phyloP scores from a whole-genome alignment of 2,888 invertebrate genomes.

The Drosophila helvetica region DNA sequence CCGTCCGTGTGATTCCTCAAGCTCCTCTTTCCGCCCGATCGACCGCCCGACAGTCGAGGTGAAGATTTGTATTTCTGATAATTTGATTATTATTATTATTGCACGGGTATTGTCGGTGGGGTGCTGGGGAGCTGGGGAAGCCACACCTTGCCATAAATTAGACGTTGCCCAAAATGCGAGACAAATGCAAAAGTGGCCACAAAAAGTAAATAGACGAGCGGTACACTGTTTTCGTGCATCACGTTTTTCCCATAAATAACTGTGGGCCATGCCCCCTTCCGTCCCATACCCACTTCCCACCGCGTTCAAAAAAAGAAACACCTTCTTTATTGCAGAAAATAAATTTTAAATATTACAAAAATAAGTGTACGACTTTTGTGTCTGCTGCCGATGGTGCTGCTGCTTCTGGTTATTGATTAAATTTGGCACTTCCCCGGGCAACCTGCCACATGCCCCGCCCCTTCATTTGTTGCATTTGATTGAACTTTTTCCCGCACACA shows the following conservation, averaged over 20 bases:
- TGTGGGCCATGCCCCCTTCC: constrained; percentile 2
- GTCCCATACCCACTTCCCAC: background rate
- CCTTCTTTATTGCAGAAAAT: constrained; percentile 39
- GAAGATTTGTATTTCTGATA: constrained; percentile 57
- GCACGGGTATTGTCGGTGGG: background rate
- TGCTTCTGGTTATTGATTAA: constrained; percentile 70
- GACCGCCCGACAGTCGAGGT: constrained; percentile 33
- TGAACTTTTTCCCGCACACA: constrained; percentile 47
- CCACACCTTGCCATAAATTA: constrained; percentile 71
- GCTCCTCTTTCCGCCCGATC: constrained; percentile 15
- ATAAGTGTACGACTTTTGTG: constrained; percentile 33
- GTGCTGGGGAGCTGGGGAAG: background rate
- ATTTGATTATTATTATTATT: constrained; percentile 58
- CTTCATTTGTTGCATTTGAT: constrained; percentile 40
- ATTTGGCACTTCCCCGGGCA: constrained; percentile 64
- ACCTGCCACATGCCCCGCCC: constrained; percentile 58
- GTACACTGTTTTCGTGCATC: constrained; percentile 75
- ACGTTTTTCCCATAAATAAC: constrained; percentile 75
- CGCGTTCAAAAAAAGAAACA: background rate
- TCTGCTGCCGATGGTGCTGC: constrained; percentile 32
- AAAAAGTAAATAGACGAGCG: constrained; percentile 45
- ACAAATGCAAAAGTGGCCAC: constrained; percentile 50
- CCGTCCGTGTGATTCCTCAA: constrained; percentile 29
- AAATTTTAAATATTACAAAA: constrained; percentile 51
- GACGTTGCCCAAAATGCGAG: constrained; percentile 43